These are phyloP conservation scores for Cephus spinipes DNA, from an alignment of 2,888 invertebrate species.

Conservation along the genomic window DNA sequence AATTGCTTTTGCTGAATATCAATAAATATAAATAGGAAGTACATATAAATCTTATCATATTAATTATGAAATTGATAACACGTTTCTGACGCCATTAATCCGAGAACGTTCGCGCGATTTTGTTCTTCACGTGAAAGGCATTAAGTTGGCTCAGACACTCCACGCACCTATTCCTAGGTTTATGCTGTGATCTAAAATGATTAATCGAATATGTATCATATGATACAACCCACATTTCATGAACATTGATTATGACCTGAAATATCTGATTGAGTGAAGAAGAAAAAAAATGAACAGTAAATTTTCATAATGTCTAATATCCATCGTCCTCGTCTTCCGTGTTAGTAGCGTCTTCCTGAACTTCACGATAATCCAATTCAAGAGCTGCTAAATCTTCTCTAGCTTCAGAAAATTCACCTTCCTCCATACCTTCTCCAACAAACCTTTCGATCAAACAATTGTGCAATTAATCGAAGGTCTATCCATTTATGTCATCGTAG, in stretches of 20 bases:
- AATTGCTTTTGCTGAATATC: background rate
- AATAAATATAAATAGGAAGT: background rate
- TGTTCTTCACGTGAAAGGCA: no score
- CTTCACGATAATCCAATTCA: slow-evolving; percentile 56
- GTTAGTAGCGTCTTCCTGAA: slow-evolving; percentile 50
- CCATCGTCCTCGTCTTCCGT: slow-evolving; percentile 49
- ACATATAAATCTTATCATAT: background rate
- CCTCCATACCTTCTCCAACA: slow-evolving; percentile 56
- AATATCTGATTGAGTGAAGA: background rate
- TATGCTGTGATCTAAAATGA: background rate
- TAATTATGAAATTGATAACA: background rate
- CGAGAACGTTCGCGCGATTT: no score
- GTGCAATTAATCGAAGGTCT: background rate
- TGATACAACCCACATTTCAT: background rate
- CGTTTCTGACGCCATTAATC: background rate
- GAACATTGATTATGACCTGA: background rate
- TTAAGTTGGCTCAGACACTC: no score
- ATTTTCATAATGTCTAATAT: background rate
- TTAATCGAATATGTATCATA: background rate
- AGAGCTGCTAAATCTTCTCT: slow-evolving; percentile 54
- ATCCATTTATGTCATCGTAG: background rate
- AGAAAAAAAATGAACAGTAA: background rate
- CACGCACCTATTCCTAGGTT: no score
- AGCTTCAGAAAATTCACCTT: slow-evolving; percentile 54
- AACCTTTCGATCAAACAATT: slow-evolving; percentile 38